Conservation (phyloP, 2,113 vertebrate species). For the Miniopterus natalensis region DNA sequence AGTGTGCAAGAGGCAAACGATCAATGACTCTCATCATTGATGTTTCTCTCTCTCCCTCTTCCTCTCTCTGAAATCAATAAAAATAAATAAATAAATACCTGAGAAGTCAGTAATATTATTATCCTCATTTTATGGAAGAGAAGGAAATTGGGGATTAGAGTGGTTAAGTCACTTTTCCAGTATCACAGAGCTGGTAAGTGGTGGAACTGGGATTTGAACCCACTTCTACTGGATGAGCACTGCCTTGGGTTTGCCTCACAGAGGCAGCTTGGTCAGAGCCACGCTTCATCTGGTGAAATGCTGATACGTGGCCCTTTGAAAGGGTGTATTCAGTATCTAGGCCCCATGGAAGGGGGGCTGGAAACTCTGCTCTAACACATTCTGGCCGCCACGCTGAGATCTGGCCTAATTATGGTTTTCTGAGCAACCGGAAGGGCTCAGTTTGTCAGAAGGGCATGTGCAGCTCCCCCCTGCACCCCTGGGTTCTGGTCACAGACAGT, state of each 20-base stretch:
- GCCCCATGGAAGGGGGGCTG: background rate
- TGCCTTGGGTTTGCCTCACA: background rate
- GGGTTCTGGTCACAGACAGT: background rate
- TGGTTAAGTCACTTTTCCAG: background rate
- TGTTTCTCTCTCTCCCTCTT: no score
- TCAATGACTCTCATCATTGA: no score
- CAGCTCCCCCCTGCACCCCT: background rate
- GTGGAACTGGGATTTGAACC: background rate
- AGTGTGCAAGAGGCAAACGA: no score
- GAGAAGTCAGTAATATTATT: background rate
- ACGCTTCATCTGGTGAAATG: constrained; percentile 11
- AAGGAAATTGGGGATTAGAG: background rate
- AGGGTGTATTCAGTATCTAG: constrained; percentile 43
- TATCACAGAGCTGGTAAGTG: background rate
- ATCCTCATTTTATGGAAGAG: background rate
- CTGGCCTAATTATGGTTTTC: constrained; percentile 54
- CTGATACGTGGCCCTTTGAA: background rate
- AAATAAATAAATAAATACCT: no score
- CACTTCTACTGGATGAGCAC: background rate
- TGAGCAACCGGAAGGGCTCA: background rate
- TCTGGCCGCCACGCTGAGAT: constrained; percentile 42
- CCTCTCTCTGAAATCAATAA: no score
- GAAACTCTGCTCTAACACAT: background rate
- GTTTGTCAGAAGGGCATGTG: background rate
- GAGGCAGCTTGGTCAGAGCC: background rate